Evolutionary conservation across 92 coral and sea anemone species (phyloP).

Genomic region (Pocillopora meandrina): DNA sequence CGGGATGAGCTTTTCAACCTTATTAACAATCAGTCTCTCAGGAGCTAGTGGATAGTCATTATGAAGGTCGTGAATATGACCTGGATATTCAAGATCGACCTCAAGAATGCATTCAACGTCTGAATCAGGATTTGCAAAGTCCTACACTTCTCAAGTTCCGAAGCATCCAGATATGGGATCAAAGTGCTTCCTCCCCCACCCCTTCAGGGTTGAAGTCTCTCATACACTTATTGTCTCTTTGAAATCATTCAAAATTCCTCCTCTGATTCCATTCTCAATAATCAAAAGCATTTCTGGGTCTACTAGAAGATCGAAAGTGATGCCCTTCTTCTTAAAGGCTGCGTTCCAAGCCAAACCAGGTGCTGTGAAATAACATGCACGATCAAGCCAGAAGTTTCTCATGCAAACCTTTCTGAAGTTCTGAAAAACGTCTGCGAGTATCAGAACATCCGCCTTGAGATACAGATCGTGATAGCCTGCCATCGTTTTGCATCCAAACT

Average conservation of each 20-base stretch:
- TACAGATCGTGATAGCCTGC: not conserved
- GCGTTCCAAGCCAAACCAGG: not conserved
- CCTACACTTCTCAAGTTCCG: no score
- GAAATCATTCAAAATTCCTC: not conserved
- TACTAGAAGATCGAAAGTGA: not conserved
- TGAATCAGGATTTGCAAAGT: no score
- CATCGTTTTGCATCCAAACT: constrained; percentile 9
- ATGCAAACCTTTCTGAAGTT: not conserved
- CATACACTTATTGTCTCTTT: not conserved
- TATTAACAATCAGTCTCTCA: no score
- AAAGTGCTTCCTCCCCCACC: no score
- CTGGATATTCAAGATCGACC: no score
- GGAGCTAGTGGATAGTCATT: no score
- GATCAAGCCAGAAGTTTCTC: not conserved
- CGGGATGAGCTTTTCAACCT: no score
- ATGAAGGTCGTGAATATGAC: no score
- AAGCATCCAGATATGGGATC: no score
- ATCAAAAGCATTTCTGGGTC: not conserved
- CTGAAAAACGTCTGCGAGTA: not conserved
- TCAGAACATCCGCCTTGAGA: not conserved
- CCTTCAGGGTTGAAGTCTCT: not conserved
- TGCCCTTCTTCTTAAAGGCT: not conserved
- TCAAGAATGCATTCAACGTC: no score
- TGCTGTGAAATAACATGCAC: not conserved
- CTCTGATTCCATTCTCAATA: not conserved